Evolutionary conservation across 2,797 vertebrate genomes (phyloP).

Genomic region (Sebastes hubbsi): DNA sequence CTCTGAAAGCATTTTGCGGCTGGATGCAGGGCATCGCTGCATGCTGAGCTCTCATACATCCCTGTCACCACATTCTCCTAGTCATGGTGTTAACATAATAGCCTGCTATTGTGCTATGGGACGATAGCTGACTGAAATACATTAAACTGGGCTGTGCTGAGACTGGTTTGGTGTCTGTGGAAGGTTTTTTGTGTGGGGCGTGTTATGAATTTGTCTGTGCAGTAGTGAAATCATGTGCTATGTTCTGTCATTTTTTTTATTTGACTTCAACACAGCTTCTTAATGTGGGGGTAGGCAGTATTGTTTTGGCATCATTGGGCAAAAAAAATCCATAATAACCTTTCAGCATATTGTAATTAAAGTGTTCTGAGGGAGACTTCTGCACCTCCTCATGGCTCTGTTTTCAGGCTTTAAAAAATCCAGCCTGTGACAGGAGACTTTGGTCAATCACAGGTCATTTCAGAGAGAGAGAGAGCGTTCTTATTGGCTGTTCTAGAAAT

Average conservation of each 20-base stretch:
- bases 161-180: background rate
- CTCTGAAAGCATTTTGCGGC: conserved; percentile 20
- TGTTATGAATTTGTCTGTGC: background rate
- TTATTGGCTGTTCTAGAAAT: no score
- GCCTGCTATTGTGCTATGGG: background rate
- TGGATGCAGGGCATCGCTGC: conserved; percentile 3
- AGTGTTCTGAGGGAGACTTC: no score
- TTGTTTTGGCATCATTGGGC: no score
- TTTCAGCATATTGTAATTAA: no score
- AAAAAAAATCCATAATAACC: no score
- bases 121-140: conserved; percentile 26
- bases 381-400: no score
- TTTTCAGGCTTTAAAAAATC: no score
- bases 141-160: background rate
- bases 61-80: conserved; percentile 18
- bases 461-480: no score
- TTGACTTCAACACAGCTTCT: conserved; percentile 13
- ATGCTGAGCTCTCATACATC: conserved; percentile 22
- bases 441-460: no score
- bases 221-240: background rate
- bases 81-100: conserved; percentile 35
- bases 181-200: background rate
- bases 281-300: background rate
- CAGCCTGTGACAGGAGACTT: no score
- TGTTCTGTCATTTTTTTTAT: background rate